A percentile compares a stretch with the other conserved stretches of the same genome.
Conservation (phyloP, 2,797 vertebrate species). For the Tragelaphus eurycerus region DNA sequence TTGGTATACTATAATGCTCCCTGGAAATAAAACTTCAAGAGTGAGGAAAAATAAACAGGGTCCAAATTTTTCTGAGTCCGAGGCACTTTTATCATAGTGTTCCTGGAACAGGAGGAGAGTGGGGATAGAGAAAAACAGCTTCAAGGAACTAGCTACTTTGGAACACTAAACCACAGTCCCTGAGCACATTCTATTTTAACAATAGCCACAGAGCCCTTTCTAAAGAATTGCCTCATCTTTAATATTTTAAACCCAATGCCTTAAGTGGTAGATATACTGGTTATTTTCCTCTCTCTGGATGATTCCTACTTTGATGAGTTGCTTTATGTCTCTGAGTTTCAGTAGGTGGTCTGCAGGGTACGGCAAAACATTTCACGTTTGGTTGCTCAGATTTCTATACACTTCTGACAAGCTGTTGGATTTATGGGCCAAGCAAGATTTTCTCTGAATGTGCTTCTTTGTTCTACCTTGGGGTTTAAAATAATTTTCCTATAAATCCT, state of each 20-base stretch:
- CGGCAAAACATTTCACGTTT: not conserved
- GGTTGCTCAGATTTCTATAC: slow-evolving; percentile 14
- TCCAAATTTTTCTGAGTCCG: slow-evolving; percentile 6
- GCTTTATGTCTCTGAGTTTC: slow-evolving; percentile 59
- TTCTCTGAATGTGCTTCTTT: slow-evolving; percentile 52
- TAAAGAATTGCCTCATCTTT: slow-evolving; percentile 73
- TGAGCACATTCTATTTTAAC: slow-evolving; percentile 69
- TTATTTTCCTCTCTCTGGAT: slow-evolving; percentile 64
- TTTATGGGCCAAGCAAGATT: not conserved
- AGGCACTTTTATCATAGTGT: slow-evolving; percentile 47
- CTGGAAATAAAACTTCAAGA: slow-evolving; percentile 48
- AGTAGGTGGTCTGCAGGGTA: slow-evolving; percentile 45
- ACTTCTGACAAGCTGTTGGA: slow-evolving; percentile 52
- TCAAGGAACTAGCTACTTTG: slow-evolving; percentile 72
- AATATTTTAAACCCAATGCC: slow-evolving; percentile 80
- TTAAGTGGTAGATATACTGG: slow-evolving; percentile 72
- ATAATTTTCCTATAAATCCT: slow-evolving; percentile 48
- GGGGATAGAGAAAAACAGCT: slow-evolving; percentile 58
- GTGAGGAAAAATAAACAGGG: slow-evolving; percentile 21
- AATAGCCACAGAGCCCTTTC: slow-evolving; percentile 61
- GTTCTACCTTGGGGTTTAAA: slow-evolving; percentile 34
- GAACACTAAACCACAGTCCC: slow-evolving; percentile 75
- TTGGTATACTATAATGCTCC: not conserved
- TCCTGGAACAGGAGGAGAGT: slow-evolving; percentile 1
- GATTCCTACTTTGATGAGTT: slow-evolving; percentile 53